Percentiles rank a stretch among this genome's conserved stretches.
Conservation (phyloP, 2,797 vertebrate genomes). For the Microctenopoma stevenorrisi region DNA sequence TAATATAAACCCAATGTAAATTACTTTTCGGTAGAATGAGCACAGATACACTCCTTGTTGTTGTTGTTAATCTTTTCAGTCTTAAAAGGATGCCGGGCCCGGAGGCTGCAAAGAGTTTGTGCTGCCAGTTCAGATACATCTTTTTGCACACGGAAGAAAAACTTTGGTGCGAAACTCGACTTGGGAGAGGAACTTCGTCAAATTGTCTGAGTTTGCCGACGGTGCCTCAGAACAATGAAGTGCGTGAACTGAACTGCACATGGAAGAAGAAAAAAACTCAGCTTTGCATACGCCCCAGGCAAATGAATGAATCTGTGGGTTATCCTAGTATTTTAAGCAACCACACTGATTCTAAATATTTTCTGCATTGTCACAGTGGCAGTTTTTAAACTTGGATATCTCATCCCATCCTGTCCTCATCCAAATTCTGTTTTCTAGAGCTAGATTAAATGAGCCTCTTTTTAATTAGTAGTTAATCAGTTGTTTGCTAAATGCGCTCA, state of each 20-base stretch:
- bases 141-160: conserved; percentile 21
- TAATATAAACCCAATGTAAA: conserved; percentile 42
- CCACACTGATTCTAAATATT: neutral
- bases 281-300: conserved; percentile 17
- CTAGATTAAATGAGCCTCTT: conserved; percentile 7
- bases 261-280: conserved; percentile 12
- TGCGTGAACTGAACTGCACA: conserved; percentile 6
- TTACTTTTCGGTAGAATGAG: conserved; percentile 38
- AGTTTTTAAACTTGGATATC: neutral
- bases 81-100: conserved; percentile 17
- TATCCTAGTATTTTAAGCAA: conserved; percentile 31
- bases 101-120: conserved; percentile 24
- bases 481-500: conserved; percentile 10
- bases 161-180: conserved; percentile 26
- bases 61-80: conserved; percentile 33
- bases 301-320: conserved; percentile 16
- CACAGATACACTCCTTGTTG: conserved; percentile 14
- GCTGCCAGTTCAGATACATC: conserved; percentile 27
- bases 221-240: conserved; percentile 34
- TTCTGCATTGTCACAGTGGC: neutral
- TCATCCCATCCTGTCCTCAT: neutral
- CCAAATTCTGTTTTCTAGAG: neutral
- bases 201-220: conserved; percentile 37
- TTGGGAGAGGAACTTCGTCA: conserved; percentile 31
- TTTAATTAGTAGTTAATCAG: conserved; percentile 26